These are phyloP conservation scores for Neolamprologus hecqui DNA, from an alignment of 2,113 vertebrate genomes.

Conservation along the genomic window DNA sequence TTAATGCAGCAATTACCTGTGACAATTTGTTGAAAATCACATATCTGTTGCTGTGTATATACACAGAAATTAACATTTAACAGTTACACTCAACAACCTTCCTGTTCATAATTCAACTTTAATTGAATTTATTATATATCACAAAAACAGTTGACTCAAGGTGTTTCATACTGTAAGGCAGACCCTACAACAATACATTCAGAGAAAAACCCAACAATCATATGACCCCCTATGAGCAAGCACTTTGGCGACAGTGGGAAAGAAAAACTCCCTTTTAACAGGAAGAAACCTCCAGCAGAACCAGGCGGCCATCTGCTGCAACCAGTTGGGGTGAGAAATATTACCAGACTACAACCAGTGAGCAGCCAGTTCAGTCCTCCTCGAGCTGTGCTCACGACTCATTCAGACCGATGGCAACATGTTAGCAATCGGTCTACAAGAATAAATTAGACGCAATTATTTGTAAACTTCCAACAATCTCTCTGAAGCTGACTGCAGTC, in stretches of 20 bases:
- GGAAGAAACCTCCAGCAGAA: neutral
- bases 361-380: neutral
- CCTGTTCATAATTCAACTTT: neutral
- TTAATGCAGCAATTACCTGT: neutral
- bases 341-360: neutral
- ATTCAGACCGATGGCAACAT: neutral
- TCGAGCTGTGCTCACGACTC: neutral
- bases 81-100: neutral
- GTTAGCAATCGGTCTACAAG: neutral
- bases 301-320: neutral
- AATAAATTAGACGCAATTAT: neutral
- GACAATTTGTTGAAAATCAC: neutral
- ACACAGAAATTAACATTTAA: neutral
- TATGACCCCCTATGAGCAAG: neutral
- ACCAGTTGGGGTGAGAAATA: neutral
- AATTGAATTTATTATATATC: neutral
- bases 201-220: neutral
- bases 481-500: neutral
- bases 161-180: neutral
- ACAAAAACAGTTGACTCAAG: neutral
- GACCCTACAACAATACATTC: neutral
- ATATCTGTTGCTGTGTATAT: neutral
- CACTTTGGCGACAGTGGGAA: neutral
- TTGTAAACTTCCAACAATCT: neutral
- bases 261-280: neutral